Percentiles rank a stretch among this genome's conserved stretches.
phyloP scores from a whole-genome alignment of 2,888 invertebrate genomes.

The Aproaerema taeniolella region DNA sequence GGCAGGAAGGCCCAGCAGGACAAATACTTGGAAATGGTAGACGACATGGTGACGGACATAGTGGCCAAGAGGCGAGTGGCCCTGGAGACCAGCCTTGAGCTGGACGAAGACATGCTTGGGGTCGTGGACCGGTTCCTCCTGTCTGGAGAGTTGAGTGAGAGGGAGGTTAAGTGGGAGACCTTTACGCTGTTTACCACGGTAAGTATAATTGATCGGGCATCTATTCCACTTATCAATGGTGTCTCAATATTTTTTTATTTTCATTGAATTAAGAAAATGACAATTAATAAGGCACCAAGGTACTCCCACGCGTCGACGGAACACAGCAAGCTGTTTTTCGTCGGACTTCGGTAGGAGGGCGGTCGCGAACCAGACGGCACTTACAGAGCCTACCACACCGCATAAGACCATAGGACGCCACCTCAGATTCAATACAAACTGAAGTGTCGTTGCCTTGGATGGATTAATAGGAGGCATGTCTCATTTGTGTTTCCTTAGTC shows the following conservation, averaged over 20 bases:
- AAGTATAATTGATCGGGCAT: conserved; percentile 27
- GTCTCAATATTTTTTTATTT: not conserved
- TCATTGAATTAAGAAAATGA: not conserved
- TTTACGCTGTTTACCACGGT: conserved; percentile 57
- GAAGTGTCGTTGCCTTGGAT: too few species aligned
- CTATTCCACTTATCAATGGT: too few species aligned
- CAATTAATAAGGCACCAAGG: not conserved
- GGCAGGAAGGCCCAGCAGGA: conserved; percentile 34
- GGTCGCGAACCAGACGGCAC: too few species aligned
- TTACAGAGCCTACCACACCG: too few species aligned
- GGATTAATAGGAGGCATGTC: too few species aligned
- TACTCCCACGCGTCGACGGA: too few species aligned
- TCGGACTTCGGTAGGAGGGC: too few species aligned
- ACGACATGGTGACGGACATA: conserved; percentile 40
- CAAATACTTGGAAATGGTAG: conserved; percentile 26
- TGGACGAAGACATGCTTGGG: conserved; percentile 35
- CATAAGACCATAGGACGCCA: too few species aligned
- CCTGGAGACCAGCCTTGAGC: conserved; percentile 18
- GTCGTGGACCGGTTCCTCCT: conserved; percentile 50
- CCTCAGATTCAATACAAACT: too few species aligned
- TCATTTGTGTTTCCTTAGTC: too few species aligned
- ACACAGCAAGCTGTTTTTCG: too few species aligned
- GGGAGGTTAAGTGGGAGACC: conserved; percentile 42
- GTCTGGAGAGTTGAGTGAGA: conserved; percentile 38
- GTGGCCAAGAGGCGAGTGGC: conserved; percentile 34